These are phyloP conservation scores for Odocoileus virginianus DNA, from an alignment of 2,113 vertebrate species.

Conservation along the genomic window DNA sequence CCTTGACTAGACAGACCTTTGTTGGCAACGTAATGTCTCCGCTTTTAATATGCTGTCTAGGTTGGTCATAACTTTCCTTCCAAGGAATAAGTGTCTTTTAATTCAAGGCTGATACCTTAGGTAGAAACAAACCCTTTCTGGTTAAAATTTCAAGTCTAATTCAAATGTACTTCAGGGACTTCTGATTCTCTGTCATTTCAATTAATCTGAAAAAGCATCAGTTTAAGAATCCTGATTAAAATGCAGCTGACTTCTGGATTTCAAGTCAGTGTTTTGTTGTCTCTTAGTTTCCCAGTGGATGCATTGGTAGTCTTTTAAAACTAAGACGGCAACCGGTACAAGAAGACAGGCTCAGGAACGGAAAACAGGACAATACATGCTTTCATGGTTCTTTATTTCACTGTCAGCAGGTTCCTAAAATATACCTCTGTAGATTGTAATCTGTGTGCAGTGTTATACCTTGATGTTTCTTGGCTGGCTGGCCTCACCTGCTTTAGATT, in stretches of 20 bases:
- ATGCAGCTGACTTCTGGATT: neutral
- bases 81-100: neutral
- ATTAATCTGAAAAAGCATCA: neutral
- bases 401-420: neutral
- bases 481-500: constrained; percentile 57
- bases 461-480: constrained; percentile 25
- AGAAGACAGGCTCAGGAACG: neutral
- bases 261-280: neutral
- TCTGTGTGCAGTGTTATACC: neutral
- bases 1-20: neutral
- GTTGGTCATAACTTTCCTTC: neutral
- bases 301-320: neutral
- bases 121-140: neutral
- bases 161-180: neutral
- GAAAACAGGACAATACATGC: neutral
- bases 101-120: neutral
- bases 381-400: neutral
- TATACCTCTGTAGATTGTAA: neutral
- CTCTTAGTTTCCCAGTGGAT: neutral
- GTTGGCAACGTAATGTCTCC: neutral
- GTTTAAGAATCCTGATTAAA: constrained; percentile 14
- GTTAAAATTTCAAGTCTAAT: neutral
- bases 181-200: neutral
- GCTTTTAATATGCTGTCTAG: neutral
- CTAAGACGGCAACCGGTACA: neutral